Conservation (phyloP, 2,888 invertebrate species). For the Pteria penguin region DNA sequence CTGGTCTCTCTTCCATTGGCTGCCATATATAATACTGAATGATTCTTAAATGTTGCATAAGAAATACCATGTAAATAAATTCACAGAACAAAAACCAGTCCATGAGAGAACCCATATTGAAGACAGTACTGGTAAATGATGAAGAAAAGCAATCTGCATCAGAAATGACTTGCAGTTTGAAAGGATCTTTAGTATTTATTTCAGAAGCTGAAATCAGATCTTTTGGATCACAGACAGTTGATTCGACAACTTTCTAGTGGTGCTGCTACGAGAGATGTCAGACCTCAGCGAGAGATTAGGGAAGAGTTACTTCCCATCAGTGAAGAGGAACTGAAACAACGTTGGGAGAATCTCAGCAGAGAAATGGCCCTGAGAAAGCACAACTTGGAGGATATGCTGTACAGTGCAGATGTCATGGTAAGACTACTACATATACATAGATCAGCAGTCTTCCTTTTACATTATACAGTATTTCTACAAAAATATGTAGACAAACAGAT, state of each 20-base stretch:
- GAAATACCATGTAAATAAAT: no score
- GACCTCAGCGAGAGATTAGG: conserved; percentile 31
- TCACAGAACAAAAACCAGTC: no score
- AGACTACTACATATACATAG: conserved; percentile 1
- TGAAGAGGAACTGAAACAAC: conserved; percentile 59
- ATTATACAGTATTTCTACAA: no score
- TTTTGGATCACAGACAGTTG: conserved; percentile 65
- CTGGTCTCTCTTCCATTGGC: no score
- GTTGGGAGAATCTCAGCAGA: conserved; percentile 66
- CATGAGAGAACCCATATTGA: no score
- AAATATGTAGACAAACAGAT: no score
- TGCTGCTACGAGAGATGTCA: conserved; percentile 41
- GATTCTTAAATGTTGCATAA: no score
- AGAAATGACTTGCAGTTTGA: no score
- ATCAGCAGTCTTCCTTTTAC: background rate
- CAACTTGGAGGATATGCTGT: conserved; percentile 61
- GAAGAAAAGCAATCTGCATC: no score
- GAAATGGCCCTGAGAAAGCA: conserved; percentile 67
- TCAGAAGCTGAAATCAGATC: conserved; percentile 67
- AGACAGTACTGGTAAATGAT: no score
- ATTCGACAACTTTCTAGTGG: conserved; percentile 59
- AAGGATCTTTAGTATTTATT: no score
- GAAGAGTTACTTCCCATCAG: conserved; percentile 41
- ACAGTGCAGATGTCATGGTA: conserved; percentile 57
- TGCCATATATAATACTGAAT: no score